phyloP scores from a whole-genome alignment of 2,797 vertebrate species.

The Vespertilio murinus region DNA sequence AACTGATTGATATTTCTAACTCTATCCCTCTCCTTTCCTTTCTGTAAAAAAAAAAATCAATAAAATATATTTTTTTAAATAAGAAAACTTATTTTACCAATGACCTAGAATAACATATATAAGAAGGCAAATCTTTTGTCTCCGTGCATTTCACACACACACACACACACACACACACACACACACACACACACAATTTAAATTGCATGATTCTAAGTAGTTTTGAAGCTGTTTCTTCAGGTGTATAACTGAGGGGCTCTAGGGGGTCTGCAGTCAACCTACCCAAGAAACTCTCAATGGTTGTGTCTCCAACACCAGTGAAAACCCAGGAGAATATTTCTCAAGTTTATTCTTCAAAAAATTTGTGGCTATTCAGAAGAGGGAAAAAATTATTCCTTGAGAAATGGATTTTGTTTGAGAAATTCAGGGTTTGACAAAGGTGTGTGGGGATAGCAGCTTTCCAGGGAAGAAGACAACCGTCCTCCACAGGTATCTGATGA shows the following conservation, averaged over 20 bases:
- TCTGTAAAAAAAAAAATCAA: too few relatives aligned
- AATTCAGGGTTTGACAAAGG: neutral
- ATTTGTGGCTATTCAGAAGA: neutral
- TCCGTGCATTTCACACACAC: neutral
- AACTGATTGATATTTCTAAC: too few relatives aligned
- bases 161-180: neutral
- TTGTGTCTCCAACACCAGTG: neutral
- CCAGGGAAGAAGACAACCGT: neutral
- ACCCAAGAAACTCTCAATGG: neutral
- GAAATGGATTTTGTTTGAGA: neutral
- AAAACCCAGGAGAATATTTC: neutral
- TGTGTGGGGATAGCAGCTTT: neutral
- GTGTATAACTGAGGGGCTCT: accelerated
- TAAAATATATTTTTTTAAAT: too few relatives aligned
- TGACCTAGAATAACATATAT: neutral
- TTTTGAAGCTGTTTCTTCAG: neutral
- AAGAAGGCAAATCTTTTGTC: neutral
- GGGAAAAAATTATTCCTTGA: neutral
- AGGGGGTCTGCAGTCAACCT: neutral
- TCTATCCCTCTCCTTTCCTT: too few relatives aligned
- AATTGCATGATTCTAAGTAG: neutral
- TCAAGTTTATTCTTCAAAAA: neutral
- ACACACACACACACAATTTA: neutral
- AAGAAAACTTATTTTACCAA: neutral
- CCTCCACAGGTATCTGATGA: neutral